Evolutionary conservation across 2,113 vertebrate genomes (phyloP).

Genomic region (cattle (Bos taurus)): ARS-UCD2.0 NC_037352.1:24429001-24429500

Average conservation of each 20-base stretch:
- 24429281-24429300: neutral
- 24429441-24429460: neutral
- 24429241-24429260: neutral
- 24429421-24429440: neutral
- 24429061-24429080: neutral
- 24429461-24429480: neutral
- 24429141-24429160: conserved; percentile 19
- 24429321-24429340: neutral
- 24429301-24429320: neutral
- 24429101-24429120: conserved; percentile 12
- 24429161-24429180: neutral
- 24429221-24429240: neutral
- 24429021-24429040: neutral
- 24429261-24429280: neutral
- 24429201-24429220: conserved; percentile 8
- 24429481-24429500: neutral
- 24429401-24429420: neutral
- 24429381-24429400: neutral
- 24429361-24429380: neutral
- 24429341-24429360: neutral
- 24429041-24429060: neutral
- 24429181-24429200: conserved; percentile 17
- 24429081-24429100: conserved; percentile 52
- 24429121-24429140: conserved; percentile 54
- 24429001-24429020: neutral